These are phyloP conservation scores for Rhynchopsitta pachyrhyncha DNA, from an alignment of 2,113 vertebrate genomes.

Conservation along the genomic window DNA sequence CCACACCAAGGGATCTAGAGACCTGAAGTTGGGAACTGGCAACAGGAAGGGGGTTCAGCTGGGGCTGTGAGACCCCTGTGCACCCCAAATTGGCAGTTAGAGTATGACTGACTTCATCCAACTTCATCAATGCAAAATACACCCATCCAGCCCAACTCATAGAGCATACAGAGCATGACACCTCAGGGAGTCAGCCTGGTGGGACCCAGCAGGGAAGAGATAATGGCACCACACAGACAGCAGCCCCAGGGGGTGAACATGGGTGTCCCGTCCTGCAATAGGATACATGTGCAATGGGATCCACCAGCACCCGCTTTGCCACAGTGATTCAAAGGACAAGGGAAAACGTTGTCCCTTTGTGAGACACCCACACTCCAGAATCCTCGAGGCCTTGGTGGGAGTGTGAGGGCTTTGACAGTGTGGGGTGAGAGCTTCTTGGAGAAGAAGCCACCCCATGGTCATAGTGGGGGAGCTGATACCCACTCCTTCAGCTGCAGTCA, in stretches of 20 bases:
- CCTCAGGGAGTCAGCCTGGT: neutral
- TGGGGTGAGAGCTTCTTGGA: neutral
- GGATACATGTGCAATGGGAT: neutral
- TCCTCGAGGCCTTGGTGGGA: neutral
- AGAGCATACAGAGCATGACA: accelerated
- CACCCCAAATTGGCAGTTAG: neutral
- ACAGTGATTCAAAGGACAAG: neutral
- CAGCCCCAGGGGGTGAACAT: neutral
- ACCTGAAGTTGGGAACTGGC: neutral
- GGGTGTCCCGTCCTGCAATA: neutral
- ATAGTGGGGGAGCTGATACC: neutral
- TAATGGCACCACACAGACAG: neutral
- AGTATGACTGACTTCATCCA: neutral
- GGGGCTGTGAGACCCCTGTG: neutral
- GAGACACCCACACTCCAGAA: neutral
- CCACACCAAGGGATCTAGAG: neutral
- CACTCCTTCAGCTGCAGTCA: neutral
- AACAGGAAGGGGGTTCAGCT: neutral
- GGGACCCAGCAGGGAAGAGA: neutral
- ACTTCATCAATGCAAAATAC: neutral
- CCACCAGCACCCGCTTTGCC: neutral
- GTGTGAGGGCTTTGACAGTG: neutral
- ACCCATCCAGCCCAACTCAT: neutral
- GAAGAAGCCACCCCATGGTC: neutral
- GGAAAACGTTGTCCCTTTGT: slow-evolving; percentile 11